A percentile compares a stretch with the other conserved stretches of the same genome.
Evolutionary conservation across 2,797 vertebrate genomes (phyloP).

Genomic region (Neopelma chrysocephalum): DNA sequence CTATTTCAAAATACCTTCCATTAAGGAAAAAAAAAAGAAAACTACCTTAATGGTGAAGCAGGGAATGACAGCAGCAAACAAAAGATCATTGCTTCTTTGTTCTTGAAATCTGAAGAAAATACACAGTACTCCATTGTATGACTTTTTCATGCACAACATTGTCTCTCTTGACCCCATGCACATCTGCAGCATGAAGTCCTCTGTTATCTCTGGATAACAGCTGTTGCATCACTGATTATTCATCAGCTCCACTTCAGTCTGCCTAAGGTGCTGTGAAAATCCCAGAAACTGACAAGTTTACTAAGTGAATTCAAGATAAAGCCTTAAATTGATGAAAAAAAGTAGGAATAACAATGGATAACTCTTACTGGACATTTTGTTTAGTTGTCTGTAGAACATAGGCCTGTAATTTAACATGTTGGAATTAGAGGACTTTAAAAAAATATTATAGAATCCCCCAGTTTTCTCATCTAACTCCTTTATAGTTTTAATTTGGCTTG

Average conservation of each 20-base stretch:
- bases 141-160: slow-evolving; percentile 54
- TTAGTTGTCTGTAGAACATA: neutral
- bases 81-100: slow-evolving; percentile 49
- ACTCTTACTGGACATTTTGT: neutral
- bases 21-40: neutral
- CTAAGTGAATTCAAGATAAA: neutral
- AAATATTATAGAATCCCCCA: neutral
- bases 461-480: neutral
- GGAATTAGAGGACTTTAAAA: neutral
- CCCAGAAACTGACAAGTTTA: slow-evolving; percentile 6
- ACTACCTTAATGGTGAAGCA: slow-evolving; percentile 45
- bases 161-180: slow-evolving; percentile 54
- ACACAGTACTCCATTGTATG: slow-evolving; percentile 59
- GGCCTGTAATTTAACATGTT: neutral
- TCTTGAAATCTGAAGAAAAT: slow-evolving; percentile 65
- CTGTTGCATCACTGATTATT: slow-evolving; percentile 68
- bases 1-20: slow-evolving; percentile 37
- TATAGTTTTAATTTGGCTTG: neutral
- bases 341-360: neutral
- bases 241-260: slow-evolving; percentile 44
- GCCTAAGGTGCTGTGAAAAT: slow-evolving; percentile 57
- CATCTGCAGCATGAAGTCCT: slow-evolving; percentile 65
- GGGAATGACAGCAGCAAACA: slow-evolving; percentile 57
- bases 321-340: neutral
- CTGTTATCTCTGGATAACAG: slow-evolving; percentile 67